Percentiles rank a stretch among this genome's conserved stretches.
Conservation (phyloP, 2,888 invertebrate species). For the Hybos culiciformis region DNA sequence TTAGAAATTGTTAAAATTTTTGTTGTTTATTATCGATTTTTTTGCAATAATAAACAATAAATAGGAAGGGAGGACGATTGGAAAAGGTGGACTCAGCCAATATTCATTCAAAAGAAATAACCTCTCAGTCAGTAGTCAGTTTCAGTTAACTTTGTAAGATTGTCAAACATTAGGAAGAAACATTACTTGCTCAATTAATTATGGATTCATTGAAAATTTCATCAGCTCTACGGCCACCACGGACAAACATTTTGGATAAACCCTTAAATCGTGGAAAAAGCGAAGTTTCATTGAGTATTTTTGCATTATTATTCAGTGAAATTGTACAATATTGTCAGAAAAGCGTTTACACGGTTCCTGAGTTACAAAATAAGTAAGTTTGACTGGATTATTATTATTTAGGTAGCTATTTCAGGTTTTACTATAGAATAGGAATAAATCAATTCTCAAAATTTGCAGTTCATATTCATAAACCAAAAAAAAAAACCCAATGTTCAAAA, state of each 20-base stretch:
- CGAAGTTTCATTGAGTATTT: constrained; percentile 83
- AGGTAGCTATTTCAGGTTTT: neutral
- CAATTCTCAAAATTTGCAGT: constrained; percentile 1
- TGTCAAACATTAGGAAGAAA: no score
- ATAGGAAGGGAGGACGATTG: no score
- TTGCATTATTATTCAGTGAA: constrained; percentile 93
- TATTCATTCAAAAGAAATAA: no score
- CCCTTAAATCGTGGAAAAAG: constrained; percentile 84
- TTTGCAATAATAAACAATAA: no score
- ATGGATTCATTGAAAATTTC: constrained; percentile 32
- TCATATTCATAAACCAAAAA: no score
- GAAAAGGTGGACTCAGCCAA: no score
- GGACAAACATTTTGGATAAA: constrained; percentile 63
- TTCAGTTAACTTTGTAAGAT: no score
- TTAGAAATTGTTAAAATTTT: no score
- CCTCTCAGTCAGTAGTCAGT: no score
- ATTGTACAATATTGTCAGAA: constrained; percentile 97
- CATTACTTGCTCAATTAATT: constrained; percentile 16
- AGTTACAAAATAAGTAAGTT: constrained; percentile 82
- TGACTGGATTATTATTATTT: constrained; percentile 10
- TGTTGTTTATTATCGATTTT: no score
- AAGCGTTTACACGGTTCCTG: constrained; percentile 86
- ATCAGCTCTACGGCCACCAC: constrained; percentile 29
- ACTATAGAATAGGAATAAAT: neutral
- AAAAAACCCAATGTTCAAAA: neutral